Evolutionary conservation across 1,140 invertebrate genomes (phyloP), one percentile per base, ranked within the genome.

Genomic region (Ceratoteleas bidentatus): DNA sequence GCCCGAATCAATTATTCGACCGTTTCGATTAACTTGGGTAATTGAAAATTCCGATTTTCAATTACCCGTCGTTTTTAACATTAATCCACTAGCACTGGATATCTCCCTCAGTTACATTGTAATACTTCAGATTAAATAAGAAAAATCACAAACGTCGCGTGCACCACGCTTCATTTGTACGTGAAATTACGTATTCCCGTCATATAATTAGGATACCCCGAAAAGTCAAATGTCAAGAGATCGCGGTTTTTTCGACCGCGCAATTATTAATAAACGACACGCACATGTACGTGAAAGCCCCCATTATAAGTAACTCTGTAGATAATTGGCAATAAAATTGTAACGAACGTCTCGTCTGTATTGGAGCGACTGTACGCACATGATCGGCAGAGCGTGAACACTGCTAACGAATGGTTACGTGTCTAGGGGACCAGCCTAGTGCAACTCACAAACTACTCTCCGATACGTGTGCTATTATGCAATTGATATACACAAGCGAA

Each of bases 351-450:
- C 73, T 73, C 38, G 47, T 57, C 13, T 72, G 70, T 76, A 49
- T 75, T 56, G 56, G 38, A 76, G 33, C 40, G 50, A 60, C 68
- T 57, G 54, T 56, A 61, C 54, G 66, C 70, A 56, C 74, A 72
- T 62, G 76, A 73, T 64, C 83, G 68, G 15, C 57, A 72, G 54
- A 84, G 73, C 84, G 70, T 84, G 52, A 83, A 80, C 73, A 79
- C 70, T 85, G 69, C 76, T 82, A 82, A 77, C 84, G 77, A 80
- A 83, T 84, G 83, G 83, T 84, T 84, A 85, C 81, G 66, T 80
- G 57, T 77, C 68, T 73, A 77, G 80, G 66, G 80, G 69, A 73
- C 80, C 69, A 64, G 57, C 32, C 78, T 72, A 74, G 58, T 65
- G 53, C 58, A 81, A 70, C 52, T 75, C 72, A 61, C 72, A 72